These are phyloP conservation scores for Atherinosoma microstoma DNA, from an alignment of 2,797 vertebrate species.

Conservation along the genomic window DNA sequence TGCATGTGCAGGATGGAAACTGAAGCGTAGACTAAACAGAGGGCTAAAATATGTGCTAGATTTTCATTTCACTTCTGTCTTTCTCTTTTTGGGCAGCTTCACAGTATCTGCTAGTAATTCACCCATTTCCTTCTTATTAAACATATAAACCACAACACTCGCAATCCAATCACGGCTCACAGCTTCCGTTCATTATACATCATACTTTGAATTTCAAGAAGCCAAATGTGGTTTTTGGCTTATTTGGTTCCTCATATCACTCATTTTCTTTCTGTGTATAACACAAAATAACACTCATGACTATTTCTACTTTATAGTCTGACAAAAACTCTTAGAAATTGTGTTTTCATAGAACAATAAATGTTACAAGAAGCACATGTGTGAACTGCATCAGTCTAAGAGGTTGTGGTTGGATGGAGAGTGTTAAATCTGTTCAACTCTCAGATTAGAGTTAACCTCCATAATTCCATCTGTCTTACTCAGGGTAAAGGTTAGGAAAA, in stretches of 20 bases:
- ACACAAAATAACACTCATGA: too few species aligned
- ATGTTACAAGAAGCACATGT: not conserved
- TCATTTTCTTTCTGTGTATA: not conserved
- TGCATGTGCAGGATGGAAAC: not conserved
- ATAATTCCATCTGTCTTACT: not conserved
- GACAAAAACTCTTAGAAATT: not conserved
- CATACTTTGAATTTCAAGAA: not conserved
- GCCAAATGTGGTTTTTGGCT: not conserved
- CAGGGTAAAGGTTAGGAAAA: too few species aligned
- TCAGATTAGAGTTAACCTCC: not conserved
- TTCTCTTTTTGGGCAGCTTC: too few species aligned
- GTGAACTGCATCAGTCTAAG: not conserved
- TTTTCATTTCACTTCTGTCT: not conserved
- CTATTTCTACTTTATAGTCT: not conserved
- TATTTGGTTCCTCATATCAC: not conserved
- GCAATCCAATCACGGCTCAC: not conserved
- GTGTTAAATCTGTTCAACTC: not conserved
- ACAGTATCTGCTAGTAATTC: not conserved
- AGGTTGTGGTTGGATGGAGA: not conserved
- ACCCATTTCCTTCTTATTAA: not conserved
- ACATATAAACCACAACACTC: not conserved
- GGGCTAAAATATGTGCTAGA: not conserved
- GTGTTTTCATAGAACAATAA: not conserved
- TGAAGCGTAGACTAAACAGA: not conserved
- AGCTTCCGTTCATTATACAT: accelerated